These are phyloP conservation scores for Aurelia coerulea DNA, from an alignment of 30 jellyfish, hydroid and myxozoan genomes.

Conservation along the genomic window DNA sequence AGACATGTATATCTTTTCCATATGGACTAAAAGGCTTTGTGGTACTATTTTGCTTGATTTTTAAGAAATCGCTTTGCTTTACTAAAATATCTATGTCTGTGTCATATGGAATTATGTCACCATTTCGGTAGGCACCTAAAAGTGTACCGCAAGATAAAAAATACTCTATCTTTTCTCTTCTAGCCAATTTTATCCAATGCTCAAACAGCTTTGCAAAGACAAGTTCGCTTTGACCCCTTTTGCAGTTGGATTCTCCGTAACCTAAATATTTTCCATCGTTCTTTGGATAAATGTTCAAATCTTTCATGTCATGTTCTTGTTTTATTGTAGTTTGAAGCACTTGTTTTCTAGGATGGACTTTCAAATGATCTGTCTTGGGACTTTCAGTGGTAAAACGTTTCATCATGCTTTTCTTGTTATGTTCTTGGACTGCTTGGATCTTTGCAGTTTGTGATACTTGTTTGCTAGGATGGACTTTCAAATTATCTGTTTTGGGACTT, in stretches of 20 bases:
- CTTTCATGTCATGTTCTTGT: no score
- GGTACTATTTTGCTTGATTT: constrained; percentile 46
- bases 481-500: no score
- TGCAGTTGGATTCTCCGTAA: constrained; percentile 82
- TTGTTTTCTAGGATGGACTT: no score
- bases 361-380: no score
- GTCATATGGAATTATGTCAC: constrained; percentile 81
- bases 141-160: constrained; percentile 87
- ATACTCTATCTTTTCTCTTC: constrained; percentile 47
- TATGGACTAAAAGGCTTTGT: constrained; percentile 57
- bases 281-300: constrained; percentile 17
- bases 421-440: no score
- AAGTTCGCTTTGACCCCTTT: neutral
- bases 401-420: no score
- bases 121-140: constrained; percentile 86
- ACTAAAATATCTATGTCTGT: constrained; percentile 79
- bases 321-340: no score
- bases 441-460: no score
- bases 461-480: no score
- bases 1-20: constrained; percentile 66
- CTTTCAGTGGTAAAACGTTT: no score
- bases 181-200: constrained; percentile 70
- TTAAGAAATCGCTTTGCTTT: constrained; percentile 32
- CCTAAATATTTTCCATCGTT: constrained; percentile 2
- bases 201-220: constrained; percentile 37